A percentile compares a stretch with the other conserved stretches of the same genome.
phyloP scores from a whole-genome alignment of 2,797 vertebrate species.

The Galaxias olidus region DNA sequence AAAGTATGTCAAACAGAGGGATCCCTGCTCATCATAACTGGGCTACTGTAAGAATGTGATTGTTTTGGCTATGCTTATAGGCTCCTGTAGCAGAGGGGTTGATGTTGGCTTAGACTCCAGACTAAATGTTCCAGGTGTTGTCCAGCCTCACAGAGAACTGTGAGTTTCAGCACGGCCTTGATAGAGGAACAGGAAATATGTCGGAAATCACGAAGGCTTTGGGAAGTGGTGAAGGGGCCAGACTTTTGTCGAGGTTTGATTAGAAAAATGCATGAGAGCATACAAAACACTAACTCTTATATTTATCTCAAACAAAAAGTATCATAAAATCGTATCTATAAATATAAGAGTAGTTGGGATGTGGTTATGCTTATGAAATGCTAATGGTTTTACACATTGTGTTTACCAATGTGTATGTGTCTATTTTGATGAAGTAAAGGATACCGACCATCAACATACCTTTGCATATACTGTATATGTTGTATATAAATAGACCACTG shows the following conservation, averaged over 20 bases:
- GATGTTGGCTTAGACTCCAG: slow-evolving; percentile 45
- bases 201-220: slow-evolving; percentile 43
- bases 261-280: not conserved
- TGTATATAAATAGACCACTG: too few relatives aligned
- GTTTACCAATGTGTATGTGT: too few relatives aligned
- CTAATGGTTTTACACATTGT: too few relatives aligned
- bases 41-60: slow-evolving; percentile 18
- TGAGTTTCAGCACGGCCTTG: slow-evolving; percentile 57
- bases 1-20: slow-evolving; percentile 17
- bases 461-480: too few relatives aligned
- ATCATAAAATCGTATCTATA: too few relatives aligned
- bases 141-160: slow-evolving; percentile 47
- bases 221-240: slow-evolving; percentile 22
- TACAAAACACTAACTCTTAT: too few relatives aligned
- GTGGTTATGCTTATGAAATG: too few relatives aligned
- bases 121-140: slow-evolving; percentile 60
- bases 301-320: too few relatives aligned
- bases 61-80: slow-evolving; percentile 22
- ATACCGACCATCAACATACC: too few relatives aligned
- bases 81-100: slow-evolving; percentile 18
- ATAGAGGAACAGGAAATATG: slow-evolving; percentile 65
- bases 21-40: not conserved
- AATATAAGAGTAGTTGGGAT: too few relatives aligned
- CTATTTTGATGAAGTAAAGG: too few relatives aligned
- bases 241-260: slow-evolving; percentile 7